Base-by-base conservation (phyloP, 2,888 invertebrate genomes). In the Zootermopsis nevadensis region DNA sequence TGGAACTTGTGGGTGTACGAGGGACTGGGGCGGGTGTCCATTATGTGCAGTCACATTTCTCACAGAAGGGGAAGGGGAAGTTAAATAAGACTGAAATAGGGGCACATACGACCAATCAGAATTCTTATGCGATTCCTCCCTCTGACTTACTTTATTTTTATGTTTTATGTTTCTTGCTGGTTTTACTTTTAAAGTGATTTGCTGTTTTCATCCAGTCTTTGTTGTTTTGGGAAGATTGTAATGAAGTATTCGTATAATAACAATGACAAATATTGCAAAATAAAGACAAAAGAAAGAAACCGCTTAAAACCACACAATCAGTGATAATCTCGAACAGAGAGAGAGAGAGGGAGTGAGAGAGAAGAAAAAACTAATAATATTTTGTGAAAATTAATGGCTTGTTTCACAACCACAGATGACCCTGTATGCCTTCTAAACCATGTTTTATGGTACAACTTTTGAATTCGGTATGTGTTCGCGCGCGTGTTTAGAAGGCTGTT, bases 71-170 rank as follows among this genome's bases (percentile, higher is more conserved):
- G 77, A 30, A 31, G 72, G 69, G 60, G 76, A 55, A 31, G 79
- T 33, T 79, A 79, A 79, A 79, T 79, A 79, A 79, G 79, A 27
- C 60, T 27, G 31, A 12, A 38, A 66, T 10, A 80, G 80, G 53
- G 76, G 33, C 69, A 48, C 77, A 82, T 60, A 35, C 82, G 76
- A 84, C 84, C 84, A 84, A 84, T 82, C 84, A 84, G 80, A 80
- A 82, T 79, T 55, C 82, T 72, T 55, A 79, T 84, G 24, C 74
- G 42, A 72, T 30, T 30, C 19, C 72, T 35, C 15, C 72, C 31
- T 33, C 74, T n/a, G n/a, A n/a, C n/a, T 24, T 22, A 1, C 19
- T 27, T 60, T 60, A 72, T 31, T 72, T 72, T 72, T 72, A 24
- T 74, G n/a, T 74, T 74, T 74, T n/a, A 38, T 74, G 8, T 38